Base-by-base conservation (phyloP, 2,113 vertebrate species). In the Takifugu bimaculatus region DNA sequence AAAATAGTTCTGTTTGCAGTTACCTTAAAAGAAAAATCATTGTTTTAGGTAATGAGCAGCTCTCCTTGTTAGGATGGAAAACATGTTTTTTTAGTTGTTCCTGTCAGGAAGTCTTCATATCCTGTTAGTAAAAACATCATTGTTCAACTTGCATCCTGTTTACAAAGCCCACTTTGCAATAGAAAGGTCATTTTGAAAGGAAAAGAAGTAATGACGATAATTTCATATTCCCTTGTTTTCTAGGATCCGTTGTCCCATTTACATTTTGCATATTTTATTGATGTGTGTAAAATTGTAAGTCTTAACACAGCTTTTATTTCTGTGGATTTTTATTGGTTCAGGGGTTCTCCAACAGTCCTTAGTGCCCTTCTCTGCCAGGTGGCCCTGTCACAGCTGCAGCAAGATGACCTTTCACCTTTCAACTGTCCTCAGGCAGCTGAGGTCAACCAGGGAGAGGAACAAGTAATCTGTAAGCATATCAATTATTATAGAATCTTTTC, bases 361-460 rank as follows among this genome's bases (percentile, higher is more conserved):
- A 52, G 80, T 45, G 88, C 92, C 12, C 78, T 86, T 0, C 53
- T 95, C 81, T 92, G 89, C 75, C 87, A 89, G 13, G 75, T 88
- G 44, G 91, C 93, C 0, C 52, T 93, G 52, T 60, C 85, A 13
- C 85, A 90, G 71, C 75, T 93, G 43, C 89, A 92, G 52, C 88
- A 85, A 63, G 73, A 51, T 20, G 92, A 94, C 76, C 85, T 94
- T 58, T 84, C 81, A 59, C 79, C 89, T 63, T 92, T 92, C 79
- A 74, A 88, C 70, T 89, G 87, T 52, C 70, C 87, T 35, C 68
- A 68, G 60, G 79, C 88, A 29, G 52, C 63, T 42, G 68, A 70
- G 12, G 53, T 35, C 14, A 27, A 61, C 26, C 63, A 70, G 48
- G 83, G 86, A 2, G 85, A 82, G 50, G 82, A 85, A 4, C 69